Base-by-base conservation (phyloP, 92 coral and sea anemone genomes). In the Nematostella vectensis region DNA sequence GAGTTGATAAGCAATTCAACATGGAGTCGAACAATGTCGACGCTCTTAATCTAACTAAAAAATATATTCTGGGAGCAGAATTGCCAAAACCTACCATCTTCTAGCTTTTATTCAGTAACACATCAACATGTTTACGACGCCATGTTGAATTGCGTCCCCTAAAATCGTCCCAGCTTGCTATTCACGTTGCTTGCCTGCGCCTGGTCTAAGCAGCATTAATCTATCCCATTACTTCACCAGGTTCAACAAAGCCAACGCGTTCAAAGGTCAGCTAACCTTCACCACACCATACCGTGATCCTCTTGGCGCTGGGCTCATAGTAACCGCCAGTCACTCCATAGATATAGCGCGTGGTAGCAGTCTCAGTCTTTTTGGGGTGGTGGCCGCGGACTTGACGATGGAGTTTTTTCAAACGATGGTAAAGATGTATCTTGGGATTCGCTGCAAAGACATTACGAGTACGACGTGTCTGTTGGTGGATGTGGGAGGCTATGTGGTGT, bases 271-370 rank as follows among this genome's bases (percentile, higher is more conserved):
- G 20, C 16, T 57, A 25, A 49, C 63, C 9, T 15, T 82, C 23
- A 77, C 83, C 48, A 59, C 74, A 17, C 89, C 89, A n/a, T 81
- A 82, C 66, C 56, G 61, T 15, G 89, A 82, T 63, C 79, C 75
- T 37, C 70, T 82, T 2, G 89, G 89, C 0, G 78, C 89, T 2
- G 89, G 89, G 3, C 51, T 70, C 54, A 59, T 82, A 2, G 58
- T 82, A 1, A 28, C 78, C 2, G 36, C 75, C 31, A 71, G 77
- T 23, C 83, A 82, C 42, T 42, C 89, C 0, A 37, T 77, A 43
- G 48, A 58, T 9, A 43, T 68, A 42, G 3, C 47, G 25, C 44
- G 33, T 3, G 39, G 50, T 22, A 59, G 38, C 39, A 39, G 26
- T 19, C 54, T 67, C 26, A 65, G 52, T 25, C 23, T 78, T 19